Evolutionary conservation across 2,113 vertebrate genomes (phyloP).

Genomic region (Thunnus maccoyii): DNA sequence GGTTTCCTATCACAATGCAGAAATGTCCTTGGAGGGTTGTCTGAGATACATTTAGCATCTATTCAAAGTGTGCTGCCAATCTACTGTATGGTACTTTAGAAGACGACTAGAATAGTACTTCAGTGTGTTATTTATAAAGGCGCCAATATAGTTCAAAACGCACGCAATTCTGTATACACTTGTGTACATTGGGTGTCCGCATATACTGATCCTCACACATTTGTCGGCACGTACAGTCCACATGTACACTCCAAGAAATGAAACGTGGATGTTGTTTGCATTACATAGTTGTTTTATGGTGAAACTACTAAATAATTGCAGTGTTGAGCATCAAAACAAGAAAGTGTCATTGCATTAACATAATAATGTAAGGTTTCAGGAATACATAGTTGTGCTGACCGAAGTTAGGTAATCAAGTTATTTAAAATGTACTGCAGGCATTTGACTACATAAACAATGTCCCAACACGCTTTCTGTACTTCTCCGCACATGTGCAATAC

Average conservation of each 20-base stretch:
- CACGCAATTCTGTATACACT: neutral
- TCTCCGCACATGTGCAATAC: too few species aligned
- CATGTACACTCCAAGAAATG: neutral
- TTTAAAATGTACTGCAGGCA: neutral
- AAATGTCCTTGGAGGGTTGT: conserved; percentile 28
- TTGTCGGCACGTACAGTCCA: neutral
- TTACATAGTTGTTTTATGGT: too few species aligned
- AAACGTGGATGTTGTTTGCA: too few species aligned
- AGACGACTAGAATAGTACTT: neutral
- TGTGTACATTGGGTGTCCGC: too few species aligned
- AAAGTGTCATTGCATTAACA: too few species aligned
- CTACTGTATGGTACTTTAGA: neutral
- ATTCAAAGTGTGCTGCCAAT: conserved; percentile 3
- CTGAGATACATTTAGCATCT: conserved; percentile 26
- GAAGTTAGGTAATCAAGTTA: neutral
- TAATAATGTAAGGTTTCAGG: too few species aligned
- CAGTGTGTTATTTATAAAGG: neutral
- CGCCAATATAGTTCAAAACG: neutral
- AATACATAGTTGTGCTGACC: too few species aligned
- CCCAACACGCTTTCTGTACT: too few species aligned
- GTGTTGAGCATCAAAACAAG: too few species aligned
- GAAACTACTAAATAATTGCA: too few species aligned
- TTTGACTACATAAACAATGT: too few species aligned
- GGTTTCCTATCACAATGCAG: conserved; percentile 38
- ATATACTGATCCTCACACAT: neutral